Conservation (phyloP, 2,113 vertebrate species). For the Dissostichus mawsoni region DNA sequence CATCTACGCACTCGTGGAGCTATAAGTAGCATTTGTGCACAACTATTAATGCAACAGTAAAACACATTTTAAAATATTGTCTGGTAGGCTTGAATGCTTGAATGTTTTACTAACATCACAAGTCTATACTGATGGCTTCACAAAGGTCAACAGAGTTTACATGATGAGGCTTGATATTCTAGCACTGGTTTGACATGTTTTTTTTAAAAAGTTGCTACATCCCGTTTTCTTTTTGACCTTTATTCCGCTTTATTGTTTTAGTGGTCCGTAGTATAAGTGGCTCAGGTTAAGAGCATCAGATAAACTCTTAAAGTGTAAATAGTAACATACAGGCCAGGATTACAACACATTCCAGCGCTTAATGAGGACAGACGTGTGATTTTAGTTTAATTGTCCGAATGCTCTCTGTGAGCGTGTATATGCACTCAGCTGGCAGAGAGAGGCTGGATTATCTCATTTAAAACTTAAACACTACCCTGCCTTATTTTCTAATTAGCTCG, state of each 20-base stretch:
- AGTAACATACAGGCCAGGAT: constrained; percentile 30
- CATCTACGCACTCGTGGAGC: constrained; percentile 41
- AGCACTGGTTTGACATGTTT: too few relatives aligned
- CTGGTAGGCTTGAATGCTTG: background rate
- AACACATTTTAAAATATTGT: background rate
- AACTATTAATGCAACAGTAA: constrained; percentile 17
- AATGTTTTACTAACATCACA: too few relatives aligned
- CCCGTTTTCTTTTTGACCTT: too few relatives aligned
- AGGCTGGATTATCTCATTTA: constrained; percentile 37
- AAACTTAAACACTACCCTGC: background rate
- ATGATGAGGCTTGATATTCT: too few relatives aligned
- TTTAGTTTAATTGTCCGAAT: constrained; percentile 7
- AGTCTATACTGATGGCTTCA: too few relatives aligned
- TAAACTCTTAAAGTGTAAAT: constrained; percentile 12
- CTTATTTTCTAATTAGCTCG: constrained; percentile 43
- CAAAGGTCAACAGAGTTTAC: too few relatives aligned
- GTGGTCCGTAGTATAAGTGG: constrained; percentile 31
- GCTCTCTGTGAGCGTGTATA: background rate
- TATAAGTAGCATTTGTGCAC: constrained; percentile 32
- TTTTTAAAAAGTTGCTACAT: too few relatives aligned
- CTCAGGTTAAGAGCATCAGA: constrained; percentile 50
- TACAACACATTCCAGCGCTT: constrained; percentile 35
- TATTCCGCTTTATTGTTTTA: too few relatives aligned
- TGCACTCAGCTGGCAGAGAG: constrained; percentile 34
- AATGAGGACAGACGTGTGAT: background rate